Evolutionary conservation across 2,888 invertebrate genomes (phyloP), one percentile per base, ranked within the genome.

Genomic region (Diarsia mendica): DNA sequence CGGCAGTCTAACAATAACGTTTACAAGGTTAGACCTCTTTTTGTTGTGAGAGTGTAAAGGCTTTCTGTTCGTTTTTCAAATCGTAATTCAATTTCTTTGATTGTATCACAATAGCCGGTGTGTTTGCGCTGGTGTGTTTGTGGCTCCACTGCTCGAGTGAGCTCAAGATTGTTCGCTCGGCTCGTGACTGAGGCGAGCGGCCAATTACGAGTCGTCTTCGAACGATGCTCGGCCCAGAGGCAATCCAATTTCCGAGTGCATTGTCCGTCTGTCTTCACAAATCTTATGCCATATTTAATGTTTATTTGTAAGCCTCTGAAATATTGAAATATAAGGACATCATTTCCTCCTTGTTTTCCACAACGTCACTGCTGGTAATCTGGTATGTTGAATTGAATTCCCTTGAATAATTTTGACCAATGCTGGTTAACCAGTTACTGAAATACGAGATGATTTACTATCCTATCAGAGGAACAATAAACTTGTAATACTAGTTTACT

Each of bases 191-290:
- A 85, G 87, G 86, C 87, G 84, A 87, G 90, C 88, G 89, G 91
- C 93, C 95, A 95, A 95, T 95, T 95, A 95, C 91, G 90, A 83
- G 82, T 82, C 85, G 88, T 89, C 91, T 91, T 91, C 87, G 89
- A 84, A 88, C 89, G 89, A 89, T 90, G 90, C 92, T 92, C 88
- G 88, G 88, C 89, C 91, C 91, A 90, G 90, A 85, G 90, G 91
- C 94, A 93, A 94, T 95, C 93, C 95, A 95, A 96, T 96, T 95
- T 95, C 93, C 89, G 89, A 91, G 90, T 86, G 92, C 93, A 95
- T 94, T 95, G 95, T 95, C 92, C 91, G 90, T 86, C 90, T 90
- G 91, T 91, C 89, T 84, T 73, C 88, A 84, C 77, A 83, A 88
- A 88, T 89, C 85, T 88, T 84, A 85, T 87, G 84, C 74, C 80